phyloP scores from a whole-genome alignment of 2,113 vertebrate genomes.

The Microcebus ravelobensis region DNA sequence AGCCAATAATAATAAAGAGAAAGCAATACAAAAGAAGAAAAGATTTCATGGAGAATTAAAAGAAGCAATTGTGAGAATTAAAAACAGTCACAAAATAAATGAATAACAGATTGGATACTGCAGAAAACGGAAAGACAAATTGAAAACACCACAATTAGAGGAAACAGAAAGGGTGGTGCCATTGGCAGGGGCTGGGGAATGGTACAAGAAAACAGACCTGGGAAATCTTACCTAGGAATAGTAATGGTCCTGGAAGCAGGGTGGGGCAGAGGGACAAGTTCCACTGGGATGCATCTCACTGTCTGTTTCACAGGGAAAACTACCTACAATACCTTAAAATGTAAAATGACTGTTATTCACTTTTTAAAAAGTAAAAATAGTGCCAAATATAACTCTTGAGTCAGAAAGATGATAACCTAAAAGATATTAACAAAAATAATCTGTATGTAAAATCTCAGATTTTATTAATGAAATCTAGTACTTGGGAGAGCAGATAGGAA shows the following conservation, averaged over 20 bases:
- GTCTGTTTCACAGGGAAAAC: not conserved
- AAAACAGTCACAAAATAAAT: slow-evolving; percentile 28
- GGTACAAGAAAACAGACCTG: not conserved
- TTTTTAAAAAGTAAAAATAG: not conserved
- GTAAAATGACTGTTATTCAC: not conserved
- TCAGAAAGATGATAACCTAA: slow-evolving; percentile 2
- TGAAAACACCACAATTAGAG: not conserved
- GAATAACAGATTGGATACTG: not conserved
- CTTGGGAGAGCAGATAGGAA: not conserved
- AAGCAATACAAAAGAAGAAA: slow-evolving; percentile 31
- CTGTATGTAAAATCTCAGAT: not conserved
- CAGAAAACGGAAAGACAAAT: not conserved
- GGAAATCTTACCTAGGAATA: not conserved
- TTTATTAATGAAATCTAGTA: slow-evolving; percentile 10
- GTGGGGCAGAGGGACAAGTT: not conserved
- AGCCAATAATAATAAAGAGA: not conserved
- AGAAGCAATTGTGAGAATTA: slow-evolving; percentile 38
- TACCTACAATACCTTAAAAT: not conserved
- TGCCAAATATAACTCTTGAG: not conserved
- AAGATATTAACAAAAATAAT: slow-evolving; percentile 17
- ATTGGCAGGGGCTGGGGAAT: not conserved
- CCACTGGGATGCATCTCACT: not conserved
- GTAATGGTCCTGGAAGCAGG: not conserved
- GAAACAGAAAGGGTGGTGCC: not conserved
- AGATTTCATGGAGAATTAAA: slow-evolving; percentile 45